A percentile compares a stretch with the other conserved stretches of the same genome.
phyloP scores from a whole-genome alignment of 2,113 vertebrate species.

The Crotalus horridus region DNA sequence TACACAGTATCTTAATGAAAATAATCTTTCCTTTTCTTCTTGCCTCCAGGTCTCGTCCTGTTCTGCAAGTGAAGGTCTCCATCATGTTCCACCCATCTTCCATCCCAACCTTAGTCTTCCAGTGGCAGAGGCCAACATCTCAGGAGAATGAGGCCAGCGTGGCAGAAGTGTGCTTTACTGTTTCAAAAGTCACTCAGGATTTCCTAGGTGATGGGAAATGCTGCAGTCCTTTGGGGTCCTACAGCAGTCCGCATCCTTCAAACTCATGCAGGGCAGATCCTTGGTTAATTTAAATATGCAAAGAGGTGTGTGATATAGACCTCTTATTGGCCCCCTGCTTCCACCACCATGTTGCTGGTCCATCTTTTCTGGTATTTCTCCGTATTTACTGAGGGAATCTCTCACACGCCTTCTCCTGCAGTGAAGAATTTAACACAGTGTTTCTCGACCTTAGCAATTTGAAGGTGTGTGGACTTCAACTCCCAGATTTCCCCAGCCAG shows the following conservation, averaged over 20 bases:
- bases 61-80: conserved; percentile 59
- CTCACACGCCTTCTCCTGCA: neutral
- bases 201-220: conserved; percentile 47
- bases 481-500: too few species aligned
- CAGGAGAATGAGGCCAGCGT: neutral
- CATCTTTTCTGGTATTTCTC: neutral
- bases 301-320: neutral
- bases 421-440: too few species aligned
- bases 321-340: neutral
- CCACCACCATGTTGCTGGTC: neutral
- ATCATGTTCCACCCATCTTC: conserved; percentile 65
- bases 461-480: too few species aligned
- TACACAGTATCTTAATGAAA: neutral
- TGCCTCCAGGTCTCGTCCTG: conserved; percentile 68
- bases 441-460: too few species aligned
- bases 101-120: conserved; percentile 60
- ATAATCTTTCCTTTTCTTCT: neutral
- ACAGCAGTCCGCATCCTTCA: neutral
- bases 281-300: neutral
- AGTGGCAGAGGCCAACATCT: conserved; percentile 36
- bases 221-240: neutral
- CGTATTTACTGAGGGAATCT: too few species aligned
- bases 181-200: conserved; percentile 57
- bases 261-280: neutral
- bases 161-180: conserved; percentile 62